These are phyloP conservation scores for Fragum fragum DNA, from an alignment of 2,888 invertebrate species.

Conservation along the genomic window DNA sequence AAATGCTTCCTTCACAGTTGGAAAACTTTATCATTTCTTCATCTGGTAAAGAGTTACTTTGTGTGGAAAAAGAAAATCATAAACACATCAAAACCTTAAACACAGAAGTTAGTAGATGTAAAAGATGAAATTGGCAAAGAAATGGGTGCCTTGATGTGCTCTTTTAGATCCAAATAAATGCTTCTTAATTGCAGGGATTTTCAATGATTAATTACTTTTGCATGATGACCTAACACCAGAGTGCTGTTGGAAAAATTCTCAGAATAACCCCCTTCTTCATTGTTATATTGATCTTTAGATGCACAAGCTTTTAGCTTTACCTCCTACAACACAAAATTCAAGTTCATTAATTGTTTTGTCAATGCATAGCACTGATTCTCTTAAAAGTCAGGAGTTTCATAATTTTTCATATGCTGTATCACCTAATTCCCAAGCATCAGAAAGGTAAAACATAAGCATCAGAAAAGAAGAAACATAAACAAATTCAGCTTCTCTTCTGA, in stretches of 20 bases:
- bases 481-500: background rate
- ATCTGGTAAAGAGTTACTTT: no score
- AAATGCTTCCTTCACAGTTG: no score
- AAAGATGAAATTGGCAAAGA: constrained; percentile 29
- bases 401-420: no score
- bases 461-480: no score
- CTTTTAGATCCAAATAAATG: constrained; percentile 31
- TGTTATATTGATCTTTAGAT: constrained; percentile 9
- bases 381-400: no score
- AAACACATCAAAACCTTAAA: background rate
- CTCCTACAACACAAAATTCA: no score
- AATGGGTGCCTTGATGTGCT: constrained; percentile 25
- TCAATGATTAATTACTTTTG: constrained; percentile 29
- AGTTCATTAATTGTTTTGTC: no score
- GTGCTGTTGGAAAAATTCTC: background rate
- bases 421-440: no score
- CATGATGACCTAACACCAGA: constrained; percentile 27
- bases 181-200: constrained; percentile 28
- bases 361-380: no score
- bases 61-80: no score
- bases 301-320: background rate
- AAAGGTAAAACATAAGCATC: no score
- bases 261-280: constrained; percentile 2
- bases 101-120: constrained; percentile 9
- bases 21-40: no score